Conservation (phyloP, 1,140 invertebrate genomes). For the Drosophila sproati region DNA sequence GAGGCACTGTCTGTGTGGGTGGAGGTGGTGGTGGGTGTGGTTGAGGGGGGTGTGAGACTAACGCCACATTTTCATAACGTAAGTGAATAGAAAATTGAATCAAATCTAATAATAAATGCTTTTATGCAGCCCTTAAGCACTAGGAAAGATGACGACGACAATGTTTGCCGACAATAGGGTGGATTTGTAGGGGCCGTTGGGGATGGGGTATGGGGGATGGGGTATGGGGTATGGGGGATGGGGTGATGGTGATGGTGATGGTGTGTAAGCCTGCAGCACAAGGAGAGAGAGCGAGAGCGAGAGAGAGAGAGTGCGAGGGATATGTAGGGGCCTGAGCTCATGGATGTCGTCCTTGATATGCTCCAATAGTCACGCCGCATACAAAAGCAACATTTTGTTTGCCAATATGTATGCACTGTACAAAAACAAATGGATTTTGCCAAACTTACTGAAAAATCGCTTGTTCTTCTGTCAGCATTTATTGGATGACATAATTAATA, state of each 20-base stretch:
- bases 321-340: constrained; percentile 41
- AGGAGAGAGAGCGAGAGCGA: neutral
- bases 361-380: constrained; percentile 68
- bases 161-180: constrained; percentile 19
- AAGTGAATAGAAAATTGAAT: constrained; percentile 84
- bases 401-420: constrained; percentile 58
- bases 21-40: neutral
- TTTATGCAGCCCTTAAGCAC: constrained; percentile 83
- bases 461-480: neutral
- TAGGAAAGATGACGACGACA: constrained; percentile 78
- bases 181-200: constrained; percentile 15
- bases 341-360: constrained; percentile 69
- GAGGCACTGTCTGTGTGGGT: neutral
- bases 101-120: constrained; percentile 84
- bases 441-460: neutral
- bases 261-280: neutral
- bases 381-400: constrained; percentile 56
- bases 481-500: no score
- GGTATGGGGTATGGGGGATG: no score
- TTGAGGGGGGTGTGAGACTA: constrained; percentile 34
- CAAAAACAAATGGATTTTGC: neutral
- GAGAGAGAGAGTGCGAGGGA: neutral
- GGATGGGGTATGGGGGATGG: neutral
- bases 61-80: constrained; percentile 82
- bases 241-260: no score